Evolutionary conservation across 2,797 vertebrate species (phyloP), one percentile per base, ranked within the genome.

Genomic region (Chrysocyon brachyurus): DNA sequence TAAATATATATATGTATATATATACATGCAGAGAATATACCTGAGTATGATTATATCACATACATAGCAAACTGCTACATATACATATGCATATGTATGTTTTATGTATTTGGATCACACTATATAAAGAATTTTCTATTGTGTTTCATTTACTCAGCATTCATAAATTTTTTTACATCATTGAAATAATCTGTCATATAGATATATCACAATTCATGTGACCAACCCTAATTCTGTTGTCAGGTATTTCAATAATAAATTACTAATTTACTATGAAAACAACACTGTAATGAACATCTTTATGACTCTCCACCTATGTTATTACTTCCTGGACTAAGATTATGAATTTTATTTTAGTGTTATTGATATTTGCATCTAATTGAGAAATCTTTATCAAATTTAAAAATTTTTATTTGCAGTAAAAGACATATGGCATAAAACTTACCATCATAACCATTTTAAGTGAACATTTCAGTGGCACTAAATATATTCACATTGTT

Each of bases 151-250:
- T 26, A 68, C 19, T 84, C 2, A 92, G 21, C 19, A 83, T 78
- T 92, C 24, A 78, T 54, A 78, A 87, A 40, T n/a, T 86, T 92
- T 91, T 49, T 78, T 46, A 78, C 12, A 31, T 95, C 52, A 57
- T 36, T 63, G 28, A 84, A 78, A 70, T 93, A 78, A 57, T 78
- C 24, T 66, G 0, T 72, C 56, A 73, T 73, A 46, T 22, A 52
- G 59, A 49, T 49, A 92, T 59, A 66, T 72, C 40, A 61, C 54
- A 85, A 56, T 84, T 33, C 28, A 46, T 70, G 22, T 63, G 63
- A 57, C 4, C 12, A 85, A 56, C 6, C 6, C 56, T 19, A 75
- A 81, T 59, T 82, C 52, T 86, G 19, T 81, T 81, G 33, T 52
- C 36, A 22, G 31, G 26, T 81, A 66, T 66, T 93, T 91, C 36